phyloP scores from a whole-genome alignment of 2,113 vertebrate species.

The Engystomops pustulosus region DNA sequence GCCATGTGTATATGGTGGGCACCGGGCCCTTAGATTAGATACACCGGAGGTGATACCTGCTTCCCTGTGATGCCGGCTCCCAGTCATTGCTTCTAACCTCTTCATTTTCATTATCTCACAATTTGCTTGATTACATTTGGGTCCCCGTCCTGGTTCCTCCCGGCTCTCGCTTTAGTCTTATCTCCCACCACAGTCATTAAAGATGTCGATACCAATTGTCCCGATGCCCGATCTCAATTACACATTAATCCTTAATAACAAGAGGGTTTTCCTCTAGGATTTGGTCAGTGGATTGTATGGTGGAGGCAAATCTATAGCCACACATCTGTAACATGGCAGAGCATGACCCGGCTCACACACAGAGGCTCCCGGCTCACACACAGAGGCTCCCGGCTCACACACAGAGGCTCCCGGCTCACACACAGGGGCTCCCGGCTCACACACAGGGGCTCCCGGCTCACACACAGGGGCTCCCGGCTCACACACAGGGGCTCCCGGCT shows the following conservation, averaged over 20 bases:
- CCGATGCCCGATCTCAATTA: background rate
- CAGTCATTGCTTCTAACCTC: background rate
- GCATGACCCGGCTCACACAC: too few relatives aligned
- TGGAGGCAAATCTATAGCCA: background rate
- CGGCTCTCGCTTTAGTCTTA: background rate
- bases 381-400: too few relatives aligned
- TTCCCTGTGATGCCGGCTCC: background rate
- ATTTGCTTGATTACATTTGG: background rate
- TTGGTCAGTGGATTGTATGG: background rate
- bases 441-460: too few relatives aligned
- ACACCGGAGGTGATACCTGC: background rate
- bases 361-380: too few relatives aligned
- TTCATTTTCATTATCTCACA: slow-evolving; percentile 31
- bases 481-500: too few relatives aligned
- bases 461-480: too few relatives aligned
- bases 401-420: too few relatives aligned
- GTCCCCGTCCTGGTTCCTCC: background rate
- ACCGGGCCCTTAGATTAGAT: background rate
- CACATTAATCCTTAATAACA: slow-evolving; percentile 12
- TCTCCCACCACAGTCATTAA: background rate
- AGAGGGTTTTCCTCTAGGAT: background rate
- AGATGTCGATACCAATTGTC: slow-evolving; percentile 23
- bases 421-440: too few relatives aligned
- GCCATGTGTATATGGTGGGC: background rate
- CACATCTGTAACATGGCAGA: too few relatives aligned